Percentiles rank a stretch among this genome's conserved stretches.
These are phyloP conservation scores for Lepidonotus clava DNA, from an alignment of 2,888 invertebrate species.

Conservation along the genomic window DNA sequence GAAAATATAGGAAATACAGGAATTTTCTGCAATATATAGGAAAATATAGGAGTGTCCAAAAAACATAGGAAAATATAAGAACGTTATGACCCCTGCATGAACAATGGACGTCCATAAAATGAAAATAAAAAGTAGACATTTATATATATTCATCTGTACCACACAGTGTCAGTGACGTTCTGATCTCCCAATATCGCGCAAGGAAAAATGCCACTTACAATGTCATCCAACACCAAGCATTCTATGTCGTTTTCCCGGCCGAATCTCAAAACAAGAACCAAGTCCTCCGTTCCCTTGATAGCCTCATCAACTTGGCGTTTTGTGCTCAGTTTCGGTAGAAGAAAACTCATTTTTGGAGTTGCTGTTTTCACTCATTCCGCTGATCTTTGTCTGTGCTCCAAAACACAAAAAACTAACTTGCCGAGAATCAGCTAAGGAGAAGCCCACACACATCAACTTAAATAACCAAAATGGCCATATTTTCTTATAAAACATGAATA, in stretches of 20 bases:
- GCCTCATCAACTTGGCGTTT: slow-evolving; percentile 77
- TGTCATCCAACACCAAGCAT: slow-evolving; percentile 77
- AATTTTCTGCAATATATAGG: too few species aligned
- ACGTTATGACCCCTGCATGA: too few species aligned
- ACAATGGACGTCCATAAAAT: too few species aligned
- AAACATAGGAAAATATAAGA: too few species aligned
- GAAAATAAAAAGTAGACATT: too few species aligned
- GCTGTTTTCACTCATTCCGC: neutral
- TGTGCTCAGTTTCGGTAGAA: slow-evolving; percentile 69
- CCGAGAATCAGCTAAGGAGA: neutral
- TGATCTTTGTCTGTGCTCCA: neutral
- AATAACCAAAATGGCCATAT: neutral
- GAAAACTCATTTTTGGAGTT: slow-evolving; percentile 57
- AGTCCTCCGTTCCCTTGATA: slow-evolving; percentile 75
- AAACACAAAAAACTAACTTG: neutral
- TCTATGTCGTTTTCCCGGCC: slow-evolving; percentile 75
- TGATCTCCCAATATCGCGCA: neutral
- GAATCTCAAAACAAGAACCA: slow-evolving; percentile 78
- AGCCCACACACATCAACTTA: neutral
- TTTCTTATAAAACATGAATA: neutral
- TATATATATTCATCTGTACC: too few species aligned
- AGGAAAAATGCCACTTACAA: slow-evolving; percentile 68
- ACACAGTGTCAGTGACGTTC: too few species aligned
- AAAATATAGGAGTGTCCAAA: too few species aligned
- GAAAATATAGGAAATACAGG: too few species aligned